These are phyloP conservation scores for Poecilia wingei DNA, from an alignment of 2,797 vertebrate genomes.

Conservation along the genomic window DNA sequence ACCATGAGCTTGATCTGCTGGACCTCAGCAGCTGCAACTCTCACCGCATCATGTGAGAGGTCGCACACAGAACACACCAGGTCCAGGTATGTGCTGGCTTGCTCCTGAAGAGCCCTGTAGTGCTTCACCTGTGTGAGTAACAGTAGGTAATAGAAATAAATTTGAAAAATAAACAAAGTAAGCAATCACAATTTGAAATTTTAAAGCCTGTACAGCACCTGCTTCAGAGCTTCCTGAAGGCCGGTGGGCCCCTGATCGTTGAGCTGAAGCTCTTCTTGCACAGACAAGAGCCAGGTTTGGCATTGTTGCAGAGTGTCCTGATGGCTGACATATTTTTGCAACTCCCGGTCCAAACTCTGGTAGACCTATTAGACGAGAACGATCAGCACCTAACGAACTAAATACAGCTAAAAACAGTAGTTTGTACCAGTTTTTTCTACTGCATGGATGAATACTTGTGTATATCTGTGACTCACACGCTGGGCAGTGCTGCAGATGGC, in stretches of 20 bases:
- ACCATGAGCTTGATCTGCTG: slow-evolving; percentile 94
- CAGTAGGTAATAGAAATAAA: neutral
- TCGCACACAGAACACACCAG: slow-evolving; percentile 95
- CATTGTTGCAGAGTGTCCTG: slow-evolving; percentile 95
- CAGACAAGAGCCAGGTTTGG: slow-evolving; percentile 89
- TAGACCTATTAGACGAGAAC: slow-evolving; percentile 84
- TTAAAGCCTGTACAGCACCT: slow-evolving; percentile 75
- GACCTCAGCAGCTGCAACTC: slow-evolving; percentile 88
- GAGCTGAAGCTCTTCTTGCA: slow-evolving; percentile 87
- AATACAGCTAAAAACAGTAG: neutral
- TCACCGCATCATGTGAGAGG: slow-evolving; percentile 89
- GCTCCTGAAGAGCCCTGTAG: slow-evolving; percentile 93
- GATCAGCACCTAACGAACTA: neutral
- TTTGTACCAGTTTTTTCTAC: too few relatives aligned
- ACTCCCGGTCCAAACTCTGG: slow-evolving; percentile 93
- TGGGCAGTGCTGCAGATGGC: slow-evolving; percentile 97
- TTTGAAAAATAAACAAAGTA: neutral
- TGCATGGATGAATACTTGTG: neutral
- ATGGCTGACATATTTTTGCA: slow-evolving; percentile 93
- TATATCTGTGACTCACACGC: slow-evolving; percentile 81
- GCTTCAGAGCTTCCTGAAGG: slow-evolving; percentile 89
- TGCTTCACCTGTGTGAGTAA: slow-evolving; percentile 86
- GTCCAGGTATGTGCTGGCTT: slow-evolving; percentile 95
- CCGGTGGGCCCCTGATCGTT: slow-evolving; percentile 84
- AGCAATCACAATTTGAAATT: neutral